Conservation (phyloP, 37 sponge, comb jelly and placozoan species). For the Eunapius fragilis region DNA sequence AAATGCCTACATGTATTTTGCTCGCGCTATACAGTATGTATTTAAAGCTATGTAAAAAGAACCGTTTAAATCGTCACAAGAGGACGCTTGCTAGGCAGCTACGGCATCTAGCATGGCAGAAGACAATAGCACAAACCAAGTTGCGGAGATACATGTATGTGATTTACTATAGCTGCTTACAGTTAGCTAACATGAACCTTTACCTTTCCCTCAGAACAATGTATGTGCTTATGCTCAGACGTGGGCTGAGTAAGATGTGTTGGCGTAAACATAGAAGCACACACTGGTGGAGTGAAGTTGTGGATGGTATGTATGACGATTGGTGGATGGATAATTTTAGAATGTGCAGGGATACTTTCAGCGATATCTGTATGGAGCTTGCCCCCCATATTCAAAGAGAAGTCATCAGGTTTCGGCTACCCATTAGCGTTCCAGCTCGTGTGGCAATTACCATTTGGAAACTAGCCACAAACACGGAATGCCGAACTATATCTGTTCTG, state of each 20-base stretch:
- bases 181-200: too few species aligned
- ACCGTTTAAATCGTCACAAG: background rate
- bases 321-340: slow-evolving; percentile 10
- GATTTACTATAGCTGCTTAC: too few species aligned
- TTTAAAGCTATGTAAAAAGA: background rate
- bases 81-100: background rate
- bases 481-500: slow-evolving; percentile 39
- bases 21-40: background rate
- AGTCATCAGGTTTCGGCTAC: background rate
- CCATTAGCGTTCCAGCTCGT: slow-evolving; percentile 5
- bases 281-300: slow-evolving; percentile 6
- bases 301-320: slow-evolving; percentile 1
- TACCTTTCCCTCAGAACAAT: too few species aligned
- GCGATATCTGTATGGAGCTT: background rate
- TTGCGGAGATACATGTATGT: too few species aligned
- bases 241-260: too few species aligned
- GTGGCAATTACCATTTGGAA: slow-evolving; percentile 39
- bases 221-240: too few species aligned
- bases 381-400: slow-evolving; percentile 7
- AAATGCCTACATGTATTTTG: background rate
- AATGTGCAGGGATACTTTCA: background rate
- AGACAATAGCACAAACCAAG: too few species aligned
- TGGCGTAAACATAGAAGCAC: slow-evolving; percentile 3
- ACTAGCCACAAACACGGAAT: slow-evolving; percentile 37
- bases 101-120: background rate